Evolutionary conservation across 1,140 invertebrate species (phyloP), one percentile per base, ranked within the genome.

Genomic region (Leptinotarsa lineolata): DNA sequence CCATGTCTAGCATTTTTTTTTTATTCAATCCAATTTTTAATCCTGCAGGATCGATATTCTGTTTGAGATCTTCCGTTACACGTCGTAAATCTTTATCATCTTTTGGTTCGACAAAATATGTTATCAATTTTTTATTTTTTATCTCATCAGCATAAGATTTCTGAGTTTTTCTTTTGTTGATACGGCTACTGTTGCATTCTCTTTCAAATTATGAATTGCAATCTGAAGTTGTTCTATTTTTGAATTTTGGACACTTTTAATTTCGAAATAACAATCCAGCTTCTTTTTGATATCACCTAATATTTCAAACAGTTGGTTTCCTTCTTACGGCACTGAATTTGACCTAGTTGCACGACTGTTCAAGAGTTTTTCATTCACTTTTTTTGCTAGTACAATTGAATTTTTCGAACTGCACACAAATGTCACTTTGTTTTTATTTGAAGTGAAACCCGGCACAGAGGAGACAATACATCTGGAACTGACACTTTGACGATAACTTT

Each of bases 11-110:
- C 20, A 63, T 63, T 16, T 63, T 21, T 63, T 18, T 20, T 18
- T 16, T 63, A 63, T 63, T 63, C 20, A 63, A 63, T 16, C 60
- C 48, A 54, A 54, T 54, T 54, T 54, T 11, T 54, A 54, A 54
- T 54, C 16, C 48, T 54, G 48, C 48, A 16, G 48, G 48, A 54
- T 54, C 48, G 11, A 54, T 54, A 54, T 54, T 54, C 48, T 54
- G n/a, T 54, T 54, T 54, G 11, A 54, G 16, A 12, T 54, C 48
- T 12, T 54, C 16, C 16, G 48, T 54, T 54, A 54, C 48, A 54
- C 11, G 48, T 16, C 48, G 48, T 54, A 16, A 54, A 54, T 54
- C 48, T 54, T 54, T 54, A 54, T 54, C 48, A 54, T 54, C 48
- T 54, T 54, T 54, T 54, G 48, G 16, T 54, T 54, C 16, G 48